Evolutionary conservation across 30 jellyfish, hydroid and myxozoan species (phyloP), one percentile per base, ranked within the genome.

Genomic region (Hydractinia echinata): DNA sequence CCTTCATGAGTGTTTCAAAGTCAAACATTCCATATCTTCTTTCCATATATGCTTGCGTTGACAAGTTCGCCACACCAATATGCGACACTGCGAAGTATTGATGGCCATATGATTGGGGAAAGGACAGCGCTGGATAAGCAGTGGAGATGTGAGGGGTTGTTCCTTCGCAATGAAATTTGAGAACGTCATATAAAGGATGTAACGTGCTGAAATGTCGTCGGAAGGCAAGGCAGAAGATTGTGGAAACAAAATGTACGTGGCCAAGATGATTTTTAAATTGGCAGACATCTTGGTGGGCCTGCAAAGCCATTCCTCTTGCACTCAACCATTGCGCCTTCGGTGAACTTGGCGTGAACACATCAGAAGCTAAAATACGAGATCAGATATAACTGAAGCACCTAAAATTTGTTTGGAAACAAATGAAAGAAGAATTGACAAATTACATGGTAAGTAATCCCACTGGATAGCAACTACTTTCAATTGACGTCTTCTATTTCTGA

Each of bases 391-490:
- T 30, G 1, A 1, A 30, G 44, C 44, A 30, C 44, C 44, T 30
- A 30, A 30, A 30, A 30, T 30, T 30, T 30, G 44, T 1, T 30
- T 30, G 44, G 44, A 30, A 30, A 30, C 44, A 30, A 30, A 30
- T 30, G 44, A 0, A 30, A 30, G 44, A 30, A 30, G 44, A 30
- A 30, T 30, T 30, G 44, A 30, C 44, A 30, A 30, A 30, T 30
- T 30, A 77, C 85, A 30, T 54, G 85, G 79, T 55, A 54, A 10
- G 78, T 86, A 87, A 70, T 92, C 88, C 71, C 80, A 19, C 69
- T 93, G 99, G 4, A 93, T 93, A 7, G 99, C 99, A 49, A 76
- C 95, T 51, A 82, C 78, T 79, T 85, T 86, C 82, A 93, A 94
- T 30, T 53, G 55, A 5, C 82, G 54, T 19, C 51, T 11, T 52